These are phyloP conservation scores for Chondrosia reniformis DNA, from an alignment of 37 sponge, comb jelly and placozoan species.

Conservation along the genomic window DNA sequence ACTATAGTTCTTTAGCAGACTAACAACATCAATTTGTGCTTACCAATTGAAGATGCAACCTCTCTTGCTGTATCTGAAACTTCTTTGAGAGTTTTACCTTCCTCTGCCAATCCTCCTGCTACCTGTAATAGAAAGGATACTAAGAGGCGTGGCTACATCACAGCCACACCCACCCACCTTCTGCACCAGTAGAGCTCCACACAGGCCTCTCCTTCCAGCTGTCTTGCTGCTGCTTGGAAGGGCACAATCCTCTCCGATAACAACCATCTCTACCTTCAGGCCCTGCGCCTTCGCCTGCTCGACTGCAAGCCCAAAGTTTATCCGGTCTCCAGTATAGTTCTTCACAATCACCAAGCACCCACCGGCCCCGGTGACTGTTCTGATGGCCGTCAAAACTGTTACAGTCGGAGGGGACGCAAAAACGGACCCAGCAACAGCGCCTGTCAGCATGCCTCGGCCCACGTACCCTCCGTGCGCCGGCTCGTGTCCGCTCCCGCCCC, in stretches of 20 bases:
- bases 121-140: conserved; percentile 32
- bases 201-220: conserved; percentile 88
- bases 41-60: conserved; percentile 63
- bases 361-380: conserved; percentile 64
- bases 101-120: conserved; percentile 90
- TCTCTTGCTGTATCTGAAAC: conserved; percentile 48
- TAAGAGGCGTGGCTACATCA: not conserved
- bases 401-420: conserved; percentile 89
- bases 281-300: conserved; percentile 83
- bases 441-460: conserved; percentile 88
- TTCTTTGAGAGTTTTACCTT: conserved; percentile 66
- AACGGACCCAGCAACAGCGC: conserved; percentile 90
- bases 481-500: conserved; percentile 98
- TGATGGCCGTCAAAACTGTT: conserved; percentile 75
- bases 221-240: conserved; percentile 50
- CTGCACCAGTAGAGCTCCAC: conserved; percentile 83
- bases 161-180: conserved; percentile 53
- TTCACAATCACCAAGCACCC: conserved; percentile 89
- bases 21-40: not conserved
- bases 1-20: not conserved
- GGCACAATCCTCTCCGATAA: conserved; percentile 88
- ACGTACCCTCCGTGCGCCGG: conserved; percentile 92
- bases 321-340: conserved; percentile 97
- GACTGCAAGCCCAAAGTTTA: conserved; percentile 94
- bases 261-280: conserved; percentile 79